Evolutionary conservation across 2,888 invertebrate species (phyloP), one percentile per base, ranked within the genome.

Genomic region (Drosophila antonietae): DNA sequence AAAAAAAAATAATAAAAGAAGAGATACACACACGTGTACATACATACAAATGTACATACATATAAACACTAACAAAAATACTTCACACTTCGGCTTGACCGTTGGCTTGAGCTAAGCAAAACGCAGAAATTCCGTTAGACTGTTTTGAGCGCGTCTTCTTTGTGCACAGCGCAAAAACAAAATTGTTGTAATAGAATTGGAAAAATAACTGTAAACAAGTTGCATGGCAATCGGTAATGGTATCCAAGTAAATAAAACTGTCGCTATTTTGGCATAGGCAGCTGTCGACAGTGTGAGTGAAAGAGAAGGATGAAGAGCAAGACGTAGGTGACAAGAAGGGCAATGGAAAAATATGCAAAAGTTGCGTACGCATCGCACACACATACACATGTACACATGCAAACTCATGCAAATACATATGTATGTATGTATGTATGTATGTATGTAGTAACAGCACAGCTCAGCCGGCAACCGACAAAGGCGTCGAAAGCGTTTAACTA

Each of bases 231-330:
- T 81, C 69, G 67, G 53, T 23, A 46, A 78, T 56, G 68, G 55
- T 68, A 73, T 85, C 86, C 86, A 86, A 86, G 86, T 86, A 86
- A 86, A 86, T 86, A 86, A 86, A 86, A 86, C 81, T 86, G 86
- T 83, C 86, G 80, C 88, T 86, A 85, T 83, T 88, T 88, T 78
- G 66, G 70, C 68, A 52, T 66, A 46, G 28, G 28, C 28, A 28
- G 28, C 53, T 53, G 53, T 53, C 23, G 53, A 15, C 46, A 23
- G 56, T 6, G 75, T 52, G 72, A 72, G 72, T 33, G 8, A 14
- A 23, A 1, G 23, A 0, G 3, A 23, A 15, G 37, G 2, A 28
- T 28, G 6, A 28, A 9, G 9, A 31, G 23, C 14, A 46, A 15
- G 23, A 9, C 18, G 41, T 56, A 52, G 59, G 44, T 20, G 44